Evolutionary conservation across 1,140 invertebrate species (phyloP), one percentile per base, ranked within the genome.

Genomic region (Sminthurides bifidus): DNA sequence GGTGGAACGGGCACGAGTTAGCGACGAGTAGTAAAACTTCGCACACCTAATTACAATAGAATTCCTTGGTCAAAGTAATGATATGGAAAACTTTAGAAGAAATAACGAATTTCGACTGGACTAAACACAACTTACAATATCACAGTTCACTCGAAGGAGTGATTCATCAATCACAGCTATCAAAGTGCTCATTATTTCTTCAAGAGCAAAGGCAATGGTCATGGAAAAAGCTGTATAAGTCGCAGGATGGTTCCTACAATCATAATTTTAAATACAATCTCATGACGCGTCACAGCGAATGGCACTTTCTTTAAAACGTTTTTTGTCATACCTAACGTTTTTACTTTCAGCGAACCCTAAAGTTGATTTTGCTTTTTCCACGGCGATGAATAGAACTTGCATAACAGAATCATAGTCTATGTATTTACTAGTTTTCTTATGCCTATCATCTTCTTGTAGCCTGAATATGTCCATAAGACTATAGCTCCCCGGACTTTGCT

Each of bases 1-100:
- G 31, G 1, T 56, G 44, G n/a, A 56, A 56, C 33, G 54, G 45
- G n/a, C 54, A 56, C 1, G 45, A 1, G 15, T 50, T 43, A 2
- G 54, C 54, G 1, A 56, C 15, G 49, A 49, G 44, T 2, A 30
- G 15, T 15, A 30, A 21, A 14, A 56, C 35, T 8, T 12, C 24
- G 19, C 35, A 23, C 3, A 56, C 4, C 54, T 56, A 17, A 40
- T 38, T 19, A 23, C 14, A 6, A 3, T 24, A 29, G 2, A 30
- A 31, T 29, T 17, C 30, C 17, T 12, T 2, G 8, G n/a, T 51
- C 21, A 3, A 21, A 51, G 29, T 50, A 1, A 29, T 6, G 19
- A 14, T 10, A 41, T 2, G 8, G 3, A 53, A 4, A 8, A 1
- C 5, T 15, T 35, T 10, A 12, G 15, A 45, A 45, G 10, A 2